Evolutionary conservation across 2,888 invertebrate species (phyloP), one percentile per base, ranked within the genome.

Genomic region (Cybosia mesomella): DNA sequence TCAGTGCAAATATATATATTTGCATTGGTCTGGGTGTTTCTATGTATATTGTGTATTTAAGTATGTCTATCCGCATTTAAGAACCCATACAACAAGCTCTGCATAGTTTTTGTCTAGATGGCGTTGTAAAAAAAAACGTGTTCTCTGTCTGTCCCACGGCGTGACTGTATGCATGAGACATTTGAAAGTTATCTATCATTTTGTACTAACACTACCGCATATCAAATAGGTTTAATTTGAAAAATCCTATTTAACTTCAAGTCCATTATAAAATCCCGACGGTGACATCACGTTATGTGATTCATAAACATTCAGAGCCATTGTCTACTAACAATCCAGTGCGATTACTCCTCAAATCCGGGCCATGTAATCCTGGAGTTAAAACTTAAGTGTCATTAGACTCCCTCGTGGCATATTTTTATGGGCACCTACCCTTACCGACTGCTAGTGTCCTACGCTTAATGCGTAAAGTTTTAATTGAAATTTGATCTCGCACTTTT

Each of bases 401-500:
- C 0, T 36, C 89, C 90, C 91, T 90, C 62, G 84, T 83, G 89
- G 92, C 87, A 86, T 89, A 88, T 91, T 92, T 92, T 90, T 91
- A 89, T 84, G 85, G 87, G 87, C 87, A 84, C 86, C 77, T 84
- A 81, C 80, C 77, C 68, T n/a, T 74, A 43, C 69, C 72, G 61
- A 34, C 55, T 43, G 54, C 11, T 28, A 67, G 66, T 76, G 73
- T 74, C 78, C 81, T 18, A 85, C 85, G 80, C 81, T 87, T 92
- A 92, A 93, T 92, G 92, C 81, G 83, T 72, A 84, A 93, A 93
- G 86, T 93, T 93, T 85, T 87, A 91, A 93, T 92, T 93, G 93
- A 92, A 93, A 93, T 93, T 92, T 92, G 93, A 93, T 93, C 80
- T 74, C 71, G 65, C 72, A 76, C 78, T 87, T 84, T 79, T 76